These are phyloP conservation scores for Urophycis tenuis DNA, from an alignment of 2,797 vertebrate genomes.

Conservation along the genomic window DNA sequence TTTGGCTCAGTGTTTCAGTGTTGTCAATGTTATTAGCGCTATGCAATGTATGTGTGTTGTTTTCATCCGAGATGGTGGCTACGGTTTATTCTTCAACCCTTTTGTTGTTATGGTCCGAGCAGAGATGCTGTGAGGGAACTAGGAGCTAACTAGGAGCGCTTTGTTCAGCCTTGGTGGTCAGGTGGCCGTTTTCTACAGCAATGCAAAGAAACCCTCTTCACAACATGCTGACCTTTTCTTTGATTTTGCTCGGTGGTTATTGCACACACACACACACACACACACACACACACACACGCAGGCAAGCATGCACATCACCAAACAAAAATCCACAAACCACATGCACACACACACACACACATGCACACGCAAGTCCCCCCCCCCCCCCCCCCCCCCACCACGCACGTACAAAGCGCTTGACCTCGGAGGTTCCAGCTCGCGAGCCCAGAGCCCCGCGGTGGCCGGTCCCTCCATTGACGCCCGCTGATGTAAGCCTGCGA, in stretches of 20 bases:
- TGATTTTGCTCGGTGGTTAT: constrained; percentile 24
- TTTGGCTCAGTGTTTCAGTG: not conserved
- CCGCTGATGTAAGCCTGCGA: constrained; percentile 61
- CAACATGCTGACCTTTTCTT: constrained; percentile 33
- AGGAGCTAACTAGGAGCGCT: too few relatives aligned
- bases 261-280: constrained; percentile 3
- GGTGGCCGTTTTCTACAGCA: constrained; percentile 4
- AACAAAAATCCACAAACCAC: not conserved
- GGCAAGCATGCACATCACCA: not conserved
- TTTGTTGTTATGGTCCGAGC: not conserved
- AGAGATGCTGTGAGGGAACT: too few relatives aligned
- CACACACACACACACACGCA: constrained; percentile 28
- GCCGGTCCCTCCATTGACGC: constrained; percentile 62
- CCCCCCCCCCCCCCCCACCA: not conserved
- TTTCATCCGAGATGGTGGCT: not conserved
- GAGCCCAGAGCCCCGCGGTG: constrained; percentile 44
- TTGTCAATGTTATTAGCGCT: not conserved
- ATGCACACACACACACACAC: constrained; percentile 28
- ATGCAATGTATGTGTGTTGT: not conserved
- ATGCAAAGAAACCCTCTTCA: constrained; percentile 15
- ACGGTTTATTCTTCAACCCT: too few relatives aligned
- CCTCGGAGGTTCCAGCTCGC: constrained; percentile 45
- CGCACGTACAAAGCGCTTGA: constrained; percentile 35
- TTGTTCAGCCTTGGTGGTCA: not conserved
- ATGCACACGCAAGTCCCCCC: not conserved